phyloP scores from a whole-genome alignment of 2,113 vertebrate genomes.

The Phyllostomus hastatus region DNA sequence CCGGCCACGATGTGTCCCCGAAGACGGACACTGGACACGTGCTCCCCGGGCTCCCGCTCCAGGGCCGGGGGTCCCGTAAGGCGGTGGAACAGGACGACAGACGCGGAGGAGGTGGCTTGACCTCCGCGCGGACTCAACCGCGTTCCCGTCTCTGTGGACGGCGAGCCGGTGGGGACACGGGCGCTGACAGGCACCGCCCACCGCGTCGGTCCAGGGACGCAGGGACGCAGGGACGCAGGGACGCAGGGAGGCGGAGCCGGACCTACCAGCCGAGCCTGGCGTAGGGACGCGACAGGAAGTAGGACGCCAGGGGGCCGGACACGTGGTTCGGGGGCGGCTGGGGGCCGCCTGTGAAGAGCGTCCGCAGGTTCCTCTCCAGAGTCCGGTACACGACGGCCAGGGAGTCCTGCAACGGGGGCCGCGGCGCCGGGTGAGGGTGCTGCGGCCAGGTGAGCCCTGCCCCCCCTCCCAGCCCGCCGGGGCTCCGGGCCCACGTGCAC shows the following conservation, averaged over 20 bases:
- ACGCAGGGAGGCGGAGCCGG: too few relatives aligned
- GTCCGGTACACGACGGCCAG: conserved; percentile 68
- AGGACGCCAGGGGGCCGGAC: conserved; percentile 74
- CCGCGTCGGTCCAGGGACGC: neutral
- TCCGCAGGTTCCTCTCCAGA: conserved; percentile 58
- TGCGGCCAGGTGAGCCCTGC: too few relatives aligned
- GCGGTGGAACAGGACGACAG: neutral
- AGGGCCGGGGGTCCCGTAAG: neutral
- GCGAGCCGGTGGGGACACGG: neutral
- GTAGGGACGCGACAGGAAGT: conserved; percentile 80
- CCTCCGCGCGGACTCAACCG: neutral
- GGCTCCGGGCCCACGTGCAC: too few relatives aligned
- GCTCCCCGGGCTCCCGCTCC: neutral
- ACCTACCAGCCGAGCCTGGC: conserved; percentile 85
- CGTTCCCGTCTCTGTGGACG: neutral
- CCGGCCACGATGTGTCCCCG: neutral
- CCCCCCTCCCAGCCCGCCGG: too few relatives aligned
- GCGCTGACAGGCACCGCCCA: fast-evolving
- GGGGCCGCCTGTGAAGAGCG: neutral
- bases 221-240: neutral
- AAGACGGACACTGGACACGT: neutral
- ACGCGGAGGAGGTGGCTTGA: neutral
- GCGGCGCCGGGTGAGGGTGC: neutral
- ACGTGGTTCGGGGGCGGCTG: conserved; percentile 63
- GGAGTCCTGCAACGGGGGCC: conserved; percentile 74